These are phyloP conservation scores for Poeciliopsis gracilis DNA, from an alignment of 2,797 vertebrate species.

Conservation along the genomic window DNA sequence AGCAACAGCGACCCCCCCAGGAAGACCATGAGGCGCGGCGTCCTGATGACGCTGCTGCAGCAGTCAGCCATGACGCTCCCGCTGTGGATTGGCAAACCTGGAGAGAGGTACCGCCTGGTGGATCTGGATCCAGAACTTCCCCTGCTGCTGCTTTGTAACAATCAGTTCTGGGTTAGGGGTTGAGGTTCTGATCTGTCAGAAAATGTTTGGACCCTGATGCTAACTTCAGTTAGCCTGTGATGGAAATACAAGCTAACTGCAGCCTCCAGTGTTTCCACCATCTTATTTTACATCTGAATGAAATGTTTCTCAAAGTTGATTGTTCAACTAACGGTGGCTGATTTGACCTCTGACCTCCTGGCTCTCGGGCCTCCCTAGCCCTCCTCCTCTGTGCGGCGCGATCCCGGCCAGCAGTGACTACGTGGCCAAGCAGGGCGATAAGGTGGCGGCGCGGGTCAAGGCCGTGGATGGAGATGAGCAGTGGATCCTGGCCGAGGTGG, in stretches of 20 bases:
- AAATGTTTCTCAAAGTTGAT: too few species aligned
- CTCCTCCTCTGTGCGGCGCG: slow-evolving; percentile 91
- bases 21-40: slow-evolving; percentile 93
- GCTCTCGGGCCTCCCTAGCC: slow-evolving; percentile 68
- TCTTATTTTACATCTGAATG: too few species aligned
- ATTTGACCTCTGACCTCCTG: neutral
- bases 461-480: slow-evolving; percentile 92
- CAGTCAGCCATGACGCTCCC: slow-evolving; percentile 96
- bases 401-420: slow-evolving; percentile 91
- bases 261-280: neutral
- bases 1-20: slow-evolving; percentile 89
- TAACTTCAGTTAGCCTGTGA: too few species aligned
- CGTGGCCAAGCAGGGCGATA: slow-evolving; percentile 92
- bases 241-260: too few species aligned
- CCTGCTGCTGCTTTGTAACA: neutral
- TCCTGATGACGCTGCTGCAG: slow-evolving; percentile 93
- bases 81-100: slow-evolving; percentile 93
- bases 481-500: slow-evolving; percentile 94
- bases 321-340: too few species aligned
- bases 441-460: slow-evolving; percentile 92
- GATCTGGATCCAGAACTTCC: neutral
- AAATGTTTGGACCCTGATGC: too few species aligned
- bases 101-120: slow-evolving; percentile 77
- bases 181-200: too few species aligned
- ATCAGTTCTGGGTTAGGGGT: too few species aligned